Base-by-base conservation (phyloP, 2,797 vertebrate genomes). In the Takifugu rubripes region DNA sequence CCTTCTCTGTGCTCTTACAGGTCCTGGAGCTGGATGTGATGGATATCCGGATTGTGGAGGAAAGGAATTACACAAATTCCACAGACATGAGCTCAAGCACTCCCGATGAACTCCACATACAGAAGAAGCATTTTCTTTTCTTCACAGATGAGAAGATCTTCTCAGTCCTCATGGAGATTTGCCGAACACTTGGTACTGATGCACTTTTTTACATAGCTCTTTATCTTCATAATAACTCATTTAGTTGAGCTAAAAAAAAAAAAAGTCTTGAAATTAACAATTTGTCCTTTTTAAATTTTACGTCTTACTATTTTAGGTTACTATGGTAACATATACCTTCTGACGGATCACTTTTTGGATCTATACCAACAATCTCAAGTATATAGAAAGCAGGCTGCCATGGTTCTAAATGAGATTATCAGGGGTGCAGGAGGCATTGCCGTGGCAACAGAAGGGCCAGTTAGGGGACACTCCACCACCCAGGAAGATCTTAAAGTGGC, bases 371-470 rank as follows among this genome's bases (percentile, higher is more conserved):
- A 93, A 54, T 97, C 96, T 0, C 72, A 82, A 1, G 49, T 64
- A 11, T 96, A 95, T 83, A 90, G 94, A 46, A 96, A 95, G 81
- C 96, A 97, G 83, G 93, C 95, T 0, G 93, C 95, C 16, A 89
- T 97, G 89, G 92, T 95, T 42, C 89, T 98, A 21, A 97, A 96
- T 0, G 94, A 98, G 84, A 62, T 96, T 8, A 16, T 97, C 1
- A 54, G 27, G 0, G 96, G 96, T 3, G 93, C 94, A 3, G 91
- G 93, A 0, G 93, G 93, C 2, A n/a, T 88, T 4, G 86, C 75
- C 0, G 70, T 92, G 43, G 59, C 49, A 47, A 49, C 53, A n/a
- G 57, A 73, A 26, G 21, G 15, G 1, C 44, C 61, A 10, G 49
- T 84, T 25, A 72, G 21, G 15, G 66, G 76, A 21, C 54, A 50